Evolutionary conservation across 2,888 invertebrate genomes (phyloP).

Genomic region (Halictus ligatus): DNA sequence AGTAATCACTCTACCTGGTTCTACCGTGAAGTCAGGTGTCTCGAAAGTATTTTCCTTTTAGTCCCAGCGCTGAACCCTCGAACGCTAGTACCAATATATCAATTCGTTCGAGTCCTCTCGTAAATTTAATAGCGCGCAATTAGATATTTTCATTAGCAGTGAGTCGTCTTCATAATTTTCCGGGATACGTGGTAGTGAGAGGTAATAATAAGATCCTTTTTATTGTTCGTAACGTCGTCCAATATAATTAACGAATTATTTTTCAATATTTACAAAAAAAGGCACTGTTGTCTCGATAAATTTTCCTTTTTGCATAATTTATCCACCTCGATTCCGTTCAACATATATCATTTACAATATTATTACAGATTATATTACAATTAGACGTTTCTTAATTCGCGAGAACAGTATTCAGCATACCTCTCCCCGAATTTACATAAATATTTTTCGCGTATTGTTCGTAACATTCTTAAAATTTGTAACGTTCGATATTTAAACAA

Average conservation of each 20-base stretch:
- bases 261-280: conserved; percentile 76
- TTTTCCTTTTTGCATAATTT: conserved; percentile 29
- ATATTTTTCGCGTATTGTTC: conserved; percentile 29
- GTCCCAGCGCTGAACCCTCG: not conserved
- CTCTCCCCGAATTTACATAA: conserved; percentile 24
- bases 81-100: not conserved
- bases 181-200: not conserved
- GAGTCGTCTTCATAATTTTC: not conserved
- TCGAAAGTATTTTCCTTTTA: conserved; percentile 1
- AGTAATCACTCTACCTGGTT: conserved; percentile 46
- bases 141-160: not conserved
- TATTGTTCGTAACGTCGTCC: conserved; percentile 73
- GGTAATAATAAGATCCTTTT: conserved; percentile 15
- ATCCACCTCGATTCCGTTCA: conserved; percentile 26
- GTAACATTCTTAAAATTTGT: conserved; percentile 51
- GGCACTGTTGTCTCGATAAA: conserved; percentile 73
- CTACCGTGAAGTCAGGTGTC: conserved; percentile 46
- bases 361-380: conserved; percentile 50
- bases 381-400: conserved; percentile 8
- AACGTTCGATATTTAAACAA: conserved; percentile 1
- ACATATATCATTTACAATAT: conserved; percentile 55
- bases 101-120: not conserved
- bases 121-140: not conserved
- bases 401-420: conserved; percentile 18
- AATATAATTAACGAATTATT: conserved; percentile 81